Base-by-base conservation (phyloP, 2,797 vertebrate genomes). In the Lacerta bilineata region DNA sequence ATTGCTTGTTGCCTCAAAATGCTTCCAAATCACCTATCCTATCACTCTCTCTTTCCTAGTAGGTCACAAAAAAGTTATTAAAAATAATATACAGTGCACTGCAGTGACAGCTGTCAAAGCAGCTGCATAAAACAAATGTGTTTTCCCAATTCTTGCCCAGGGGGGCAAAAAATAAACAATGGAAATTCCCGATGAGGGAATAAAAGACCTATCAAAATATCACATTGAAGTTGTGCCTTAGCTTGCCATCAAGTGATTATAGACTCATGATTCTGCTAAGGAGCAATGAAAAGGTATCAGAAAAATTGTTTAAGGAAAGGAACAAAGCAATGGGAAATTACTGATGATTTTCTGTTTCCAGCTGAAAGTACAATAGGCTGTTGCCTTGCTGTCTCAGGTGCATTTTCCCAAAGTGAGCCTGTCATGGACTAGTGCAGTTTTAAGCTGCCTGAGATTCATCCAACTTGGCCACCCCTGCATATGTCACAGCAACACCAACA, bases 31-130 rank as follows among this genome's bases (percentile, higher is more conserved):
- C 25, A 92, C 15, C 66, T 3, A 77, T 80, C 80, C 39, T 64
- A 91, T 92, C 61, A 75, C 39, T 64, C 39, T 41, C 5, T 81
- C 6, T 29, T 94, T 93, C 20, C 69, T 81, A 91, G 5, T 64
- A 89, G 80, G 79, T 90, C 82, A 88, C 39, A 71, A 86, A 64
- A 64, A 87, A 88, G 46, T 86, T 94, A 87, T 25, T 71, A 87
- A 87, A 93, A 95, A 88, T 74, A 86, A 68, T 20, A 85, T 61
- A 50, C 91, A 93, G 13, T 69, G 90, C 17, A 69, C 18, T 86
- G 41, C 88, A 93, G 91, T 91, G 90, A 90, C 85, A 95, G 88
- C 78, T 94, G 77, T 71, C 43, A 68, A 69, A 85, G 71, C 78
- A 86, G 78, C 88, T 89, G 75, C 80, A 87, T 76, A 90, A 88